These are phyloP conservation scores for Gymnothorax javanicus DNA, from an alignment of 2,797 vertebrate genomes.

Conservation along the genomic window DNA sequence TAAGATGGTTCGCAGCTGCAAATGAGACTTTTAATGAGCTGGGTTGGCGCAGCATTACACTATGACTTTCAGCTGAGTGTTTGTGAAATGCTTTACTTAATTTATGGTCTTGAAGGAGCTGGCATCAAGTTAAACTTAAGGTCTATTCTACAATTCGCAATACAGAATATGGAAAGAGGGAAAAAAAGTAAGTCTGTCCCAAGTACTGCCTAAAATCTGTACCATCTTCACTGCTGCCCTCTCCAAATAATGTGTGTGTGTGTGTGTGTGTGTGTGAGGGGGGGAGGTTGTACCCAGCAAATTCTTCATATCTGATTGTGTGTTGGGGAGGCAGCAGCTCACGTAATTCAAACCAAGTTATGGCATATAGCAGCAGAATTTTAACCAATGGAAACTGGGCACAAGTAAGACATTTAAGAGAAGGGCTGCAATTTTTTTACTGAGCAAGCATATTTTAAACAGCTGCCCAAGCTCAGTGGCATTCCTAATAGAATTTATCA, in stretches of 20 bases:
- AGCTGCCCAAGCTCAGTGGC: conserved; percentile 11
- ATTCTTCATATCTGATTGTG: conserved; percentile 13
- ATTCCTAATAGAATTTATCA: conserved; percentile 32
- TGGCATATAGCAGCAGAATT: conserved; percentile 11
- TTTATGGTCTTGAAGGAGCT: background rate
- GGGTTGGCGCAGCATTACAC: background rate
- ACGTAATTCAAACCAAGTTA: conserved; percentile 24
- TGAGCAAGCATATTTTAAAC: conserved; percentile 11
- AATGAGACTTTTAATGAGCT: background rate
- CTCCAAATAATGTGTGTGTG: conserved; percentile 6
- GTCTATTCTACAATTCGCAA: background rate
- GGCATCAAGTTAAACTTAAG: background rate
- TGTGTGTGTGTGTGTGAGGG: no score
- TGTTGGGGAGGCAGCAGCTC: conserved; percentile 17
- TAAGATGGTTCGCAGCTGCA: background rate
- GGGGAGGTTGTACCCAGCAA: background rate
- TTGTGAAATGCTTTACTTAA: conserved; percentile 8
- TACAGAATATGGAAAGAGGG: background rate
- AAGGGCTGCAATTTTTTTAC: conserved; percentile 12
- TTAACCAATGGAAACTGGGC: conserved; percentile 5
- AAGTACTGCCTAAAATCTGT: background rate
- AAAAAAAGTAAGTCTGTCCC: background rate
- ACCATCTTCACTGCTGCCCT: background rate
- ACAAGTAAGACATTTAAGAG: conserved; percentile 29
- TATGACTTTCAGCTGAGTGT: background rate